Base-by-base conservation (phyloP, 2,797 vertebrate species). In the Argentina silus region DNA sequence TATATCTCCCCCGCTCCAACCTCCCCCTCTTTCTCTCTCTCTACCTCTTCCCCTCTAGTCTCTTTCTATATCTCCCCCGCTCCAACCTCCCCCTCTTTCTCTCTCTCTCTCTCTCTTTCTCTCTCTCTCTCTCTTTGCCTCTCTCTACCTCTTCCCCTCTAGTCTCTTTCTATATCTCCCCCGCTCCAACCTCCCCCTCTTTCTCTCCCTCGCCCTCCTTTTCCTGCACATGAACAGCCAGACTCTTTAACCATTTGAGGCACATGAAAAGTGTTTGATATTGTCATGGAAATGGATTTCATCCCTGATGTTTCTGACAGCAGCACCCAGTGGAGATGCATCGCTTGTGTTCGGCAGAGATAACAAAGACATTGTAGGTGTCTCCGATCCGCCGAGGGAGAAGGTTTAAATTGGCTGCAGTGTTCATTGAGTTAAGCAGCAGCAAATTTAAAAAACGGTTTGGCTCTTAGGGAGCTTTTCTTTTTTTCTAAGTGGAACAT, bases 341-440 rank as follows among this genome's bases (percentile, higher is more conserved):
- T 80, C 76, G 72, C 71, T 71, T 81, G 80, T 88, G 85, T 85
- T 82, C 70, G 45, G 78, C 80, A 70, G 72, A 87, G 86, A 87
- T 86, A 83, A 85, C 79, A 50, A 65, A 71, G 70, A 19, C 81
- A 15, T 67, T 15, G 75, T 85, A 86, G 83, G 80, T 83, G 76
- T 83, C 70, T 81, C 69, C 14, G 15, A 48, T 1, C 36, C 50
- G 19, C 44, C 11, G 43, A 67, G 48, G 67, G 57, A 45, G 69
- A 77, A 73, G 77, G 83, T 86, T 86, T 67, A 85, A 88, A 87
- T 84, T 86, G 81, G 78, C 85, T 78, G 55, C 77, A 64, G 79
- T 74, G 57, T 75, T 80, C 74, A 77, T 81, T 81, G 75, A 88
- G 88, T 88, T 82, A 78, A 73, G 68, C 56, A 19, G 63, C 61